Evolutionary conservation across 2,797 vertebrate species (phyloP).

Genomic region (Crenichthys baileyi): DNA sequence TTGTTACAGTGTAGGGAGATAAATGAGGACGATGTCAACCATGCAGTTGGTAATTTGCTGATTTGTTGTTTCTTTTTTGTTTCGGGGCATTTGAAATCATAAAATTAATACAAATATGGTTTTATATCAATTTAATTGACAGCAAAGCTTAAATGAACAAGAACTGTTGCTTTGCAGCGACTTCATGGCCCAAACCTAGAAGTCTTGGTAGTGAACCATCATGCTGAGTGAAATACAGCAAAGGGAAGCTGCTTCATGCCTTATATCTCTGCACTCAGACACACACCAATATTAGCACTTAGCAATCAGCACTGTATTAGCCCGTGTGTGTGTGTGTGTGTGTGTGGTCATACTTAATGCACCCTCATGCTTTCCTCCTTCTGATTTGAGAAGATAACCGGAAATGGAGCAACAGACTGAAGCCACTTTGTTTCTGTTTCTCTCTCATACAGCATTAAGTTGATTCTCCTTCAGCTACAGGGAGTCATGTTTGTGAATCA

Average conservation of each 20-base stretch:
- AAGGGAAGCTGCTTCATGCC: slow-evolving; percentile 33
- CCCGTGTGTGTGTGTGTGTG: slow-evolving; percentile 28
- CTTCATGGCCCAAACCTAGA: neutral
- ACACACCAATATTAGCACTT: slow-evolving; percentile 50
- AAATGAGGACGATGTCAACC: too few relatives aligned
- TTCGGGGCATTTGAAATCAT: neutral
- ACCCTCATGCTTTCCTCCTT: slow-evolving; percentile 54
- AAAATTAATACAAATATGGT: neutral
- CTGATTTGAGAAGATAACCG: slow-evolving; percentile 60
- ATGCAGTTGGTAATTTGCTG: neutral
- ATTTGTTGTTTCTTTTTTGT: neutral
- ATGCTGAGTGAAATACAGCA: neutral
- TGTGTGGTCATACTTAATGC: slow-evolving; percentile 64
- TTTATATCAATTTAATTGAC: neutral
- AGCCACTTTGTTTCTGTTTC: slow-evolving; percentile 29
- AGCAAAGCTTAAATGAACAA: neutral
- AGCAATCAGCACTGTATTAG: slow-evolving; percentile 53
- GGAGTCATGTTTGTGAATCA: slow-evolving; percentile 1
- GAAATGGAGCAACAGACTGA: slow-evolving; percentile 60
- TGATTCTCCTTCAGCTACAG: slow-evolving; percentile 5
- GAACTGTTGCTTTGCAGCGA: neutral
- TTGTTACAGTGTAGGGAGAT: too few relatives aligned
- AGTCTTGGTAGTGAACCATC: neutral
- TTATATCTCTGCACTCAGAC: slow-evolving; percentile 54
- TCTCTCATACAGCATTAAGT: slow-evolving; percentile 12